Conservation (phyloP, 2,888 invertebrate species). For the Sisyra terminalis region DNA sequence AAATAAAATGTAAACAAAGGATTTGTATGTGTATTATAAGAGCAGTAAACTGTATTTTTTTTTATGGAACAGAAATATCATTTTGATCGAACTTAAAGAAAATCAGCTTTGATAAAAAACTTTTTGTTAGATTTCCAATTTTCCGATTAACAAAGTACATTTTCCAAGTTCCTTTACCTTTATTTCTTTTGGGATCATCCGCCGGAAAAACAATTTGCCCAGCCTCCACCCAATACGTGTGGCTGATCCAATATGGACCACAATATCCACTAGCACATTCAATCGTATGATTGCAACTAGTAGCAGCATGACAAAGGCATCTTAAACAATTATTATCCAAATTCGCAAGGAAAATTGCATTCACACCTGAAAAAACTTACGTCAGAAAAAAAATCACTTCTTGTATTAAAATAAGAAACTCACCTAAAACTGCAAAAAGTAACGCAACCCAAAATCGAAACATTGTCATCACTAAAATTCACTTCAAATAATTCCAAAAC, state of each 20-base stretch:
- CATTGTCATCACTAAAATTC: no score
- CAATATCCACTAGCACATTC: slow-evolving; percentile 40
- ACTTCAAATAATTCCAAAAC: no score
- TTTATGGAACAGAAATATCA: neutral
- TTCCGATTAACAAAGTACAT: neutral
- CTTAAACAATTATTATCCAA: slow-evolving; percentile 34
- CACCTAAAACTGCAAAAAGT: neutral
- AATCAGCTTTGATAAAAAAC: neutral
- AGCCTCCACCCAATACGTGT: slow-evolving; percentile 47
- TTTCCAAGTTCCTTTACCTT: slow-evolving; percentile 19
- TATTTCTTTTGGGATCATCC: slow-evolving; percentile 33
- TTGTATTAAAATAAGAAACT: neutral
- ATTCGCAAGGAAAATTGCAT: slow-evolving; percentile 26
- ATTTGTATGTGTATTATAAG: no score
- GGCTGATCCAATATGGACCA: slow-evolving; percentile 43
- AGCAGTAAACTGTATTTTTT: neutral
- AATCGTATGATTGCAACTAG: slow-evolving; percentile 33
- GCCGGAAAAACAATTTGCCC: slow-evolving; percentile 38
- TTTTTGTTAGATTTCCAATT: neutral
- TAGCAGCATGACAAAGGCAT: slow-evolving; percentile 41
- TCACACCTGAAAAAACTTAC: neutral
- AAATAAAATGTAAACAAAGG: no score
- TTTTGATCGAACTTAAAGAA: neutral
- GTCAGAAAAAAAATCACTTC: neutral
- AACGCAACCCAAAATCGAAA: no score